phyloP scores from a whole-genome alignment of 2,113 vertebrate genomes.

The Spheniscus mendiculus region DNA sequence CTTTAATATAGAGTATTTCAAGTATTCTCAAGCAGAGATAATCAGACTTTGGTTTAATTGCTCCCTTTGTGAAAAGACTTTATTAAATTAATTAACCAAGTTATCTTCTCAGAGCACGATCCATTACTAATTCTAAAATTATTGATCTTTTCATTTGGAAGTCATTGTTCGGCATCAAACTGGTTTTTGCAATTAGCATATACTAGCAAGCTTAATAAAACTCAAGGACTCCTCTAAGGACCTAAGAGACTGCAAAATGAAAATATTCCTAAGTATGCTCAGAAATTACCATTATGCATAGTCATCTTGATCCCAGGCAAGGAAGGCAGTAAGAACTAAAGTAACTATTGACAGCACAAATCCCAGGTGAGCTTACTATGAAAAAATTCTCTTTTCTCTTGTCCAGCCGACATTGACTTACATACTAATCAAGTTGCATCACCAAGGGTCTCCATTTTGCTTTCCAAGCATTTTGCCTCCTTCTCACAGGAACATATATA shows the following conservation, averaged over 20 bases:
- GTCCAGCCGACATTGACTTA: not conserved
- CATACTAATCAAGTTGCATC: not conserved
- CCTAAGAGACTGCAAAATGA: not conserved
- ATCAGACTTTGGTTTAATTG: conserved; percentile 14
- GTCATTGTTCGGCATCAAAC: not conserved
- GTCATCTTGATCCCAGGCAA: not conserved
- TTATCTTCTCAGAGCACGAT: not conserved
- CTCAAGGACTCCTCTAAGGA: conserved; percentile 21
- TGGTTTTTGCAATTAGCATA: not conserved
- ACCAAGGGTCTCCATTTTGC: not conserved
- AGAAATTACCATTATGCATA: not conserved
- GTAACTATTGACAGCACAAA: not conserved
- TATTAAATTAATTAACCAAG: conserved; percentile 51
- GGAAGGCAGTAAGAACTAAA: not conserved
- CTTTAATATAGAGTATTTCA: not conserved
- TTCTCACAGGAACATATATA: not conserved
- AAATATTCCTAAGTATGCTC: not conserved
- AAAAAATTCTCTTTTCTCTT: not conserved
- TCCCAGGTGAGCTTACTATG: not conserved
- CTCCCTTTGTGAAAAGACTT: conserved; percentile 19
- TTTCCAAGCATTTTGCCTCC: not conserved
- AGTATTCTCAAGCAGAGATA: not conserved
- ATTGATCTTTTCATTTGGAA: conserved; percentile 39
- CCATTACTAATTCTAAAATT: conserved; percentile 37
- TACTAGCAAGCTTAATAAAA: not conserved